phyloP scores from a whole-genome alignment of 2,113 vertebrate genomes.

The Siniperca knerii region DNA sequence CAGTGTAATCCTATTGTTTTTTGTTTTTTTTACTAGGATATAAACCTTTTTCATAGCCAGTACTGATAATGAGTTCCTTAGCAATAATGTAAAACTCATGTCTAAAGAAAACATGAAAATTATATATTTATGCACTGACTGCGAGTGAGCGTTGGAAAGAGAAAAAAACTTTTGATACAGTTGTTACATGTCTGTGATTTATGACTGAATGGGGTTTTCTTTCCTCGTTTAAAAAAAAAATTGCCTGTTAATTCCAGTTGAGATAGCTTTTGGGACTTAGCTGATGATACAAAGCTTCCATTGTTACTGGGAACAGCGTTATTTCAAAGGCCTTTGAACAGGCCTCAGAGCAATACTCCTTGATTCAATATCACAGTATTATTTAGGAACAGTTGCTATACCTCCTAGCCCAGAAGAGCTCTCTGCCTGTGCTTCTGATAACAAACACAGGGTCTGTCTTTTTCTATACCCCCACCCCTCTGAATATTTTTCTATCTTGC shows the following conservation, averaged over 20 bases:
- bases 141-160: background rate
- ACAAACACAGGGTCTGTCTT: constrained; percentile 50
- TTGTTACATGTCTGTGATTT: constrained; percentile 79
- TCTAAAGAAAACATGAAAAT: constrained; percentile 13
- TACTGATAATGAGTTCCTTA: background rate
- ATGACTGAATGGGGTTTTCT: constrained; percentile 71
- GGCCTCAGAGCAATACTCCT: constrained; percentile 68
- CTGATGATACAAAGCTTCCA: constrained; percentile 80
- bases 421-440: constrained; percentile 43
- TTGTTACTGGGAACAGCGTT: constrained; percentile 84
- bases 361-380: constrained; percentile 71
- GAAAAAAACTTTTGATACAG: constrained; percentile 58
- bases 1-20: constrained; percentile 45
- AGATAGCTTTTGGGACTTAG: constrained; percentile 87
- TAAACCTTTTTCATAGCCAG: background rate
- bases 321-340: constrained; percentile 84
- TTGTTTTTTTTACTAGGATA: background rate
- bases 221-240: constrained; percentile 66
- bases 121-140: constrained; percentile 11
- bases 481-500: constrained; percentile 22
- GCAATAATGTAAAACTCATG: background rate
- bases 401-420: constrained; percentile 36
- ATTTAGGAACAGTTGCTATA: constrained; percentile 58
- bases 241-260: constrained; percentile 88
- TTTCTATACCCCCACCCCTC: constrained; percentile 24